A percentile compares a stretch with the other conserved stretches of the same genome.
Evolutionary conservation across 2,113 vertebrate species (phyloP).

Genomic region (Carassius auratus): DNA sequence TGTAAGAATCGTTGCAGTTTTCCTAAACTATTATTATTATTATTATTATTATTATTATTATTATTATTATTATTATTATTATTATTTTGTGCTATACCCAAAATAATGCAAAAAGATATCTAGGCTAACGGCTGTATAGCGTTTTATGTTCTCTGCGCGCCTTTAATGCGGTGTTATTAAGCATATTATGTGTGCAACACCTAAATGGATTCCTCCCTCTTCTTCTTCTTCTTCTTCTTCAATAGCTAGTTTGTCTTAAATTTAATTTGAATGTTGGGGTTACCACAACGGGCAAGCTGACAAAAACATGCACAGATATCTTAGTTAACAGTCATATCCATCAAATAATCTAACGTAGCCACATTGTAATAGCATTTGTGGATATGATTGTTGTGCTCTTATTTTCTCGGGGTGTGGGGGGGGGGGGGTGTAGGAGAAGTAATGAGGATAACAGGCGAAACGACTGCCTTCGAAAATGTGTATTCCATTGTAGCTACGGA

Average conservation of each 20-base stretch:
- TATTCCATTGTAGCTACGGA: constrained; percentile 49
- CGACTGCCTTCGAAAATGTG: constrained; percentile 37
- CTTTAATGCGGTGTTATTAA: neutral
- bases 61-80: no score
- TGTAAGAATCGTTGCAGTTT: no score
- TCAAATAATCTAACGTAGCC: constrained; percentile 7
- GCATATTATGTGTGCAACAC: neutral
- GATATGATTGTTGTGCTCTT: constrained; percentile 22
- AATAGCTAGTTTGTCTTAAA: neutral
- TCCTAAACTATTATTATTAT: no score
- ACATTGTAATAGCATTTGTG: constrained; percentile 11
- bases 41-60: no score
- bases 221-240: neutral
- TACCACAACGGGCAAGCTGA: neutral
- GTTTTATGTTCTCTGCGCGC: neutral
- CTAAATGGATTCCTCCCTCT: neutral
- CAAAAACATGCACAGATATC: neutral
- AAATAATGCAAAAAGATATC: neutral
- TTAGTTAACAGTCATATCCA: constrained; percentile 9
- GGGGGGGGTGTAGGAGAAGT: no score
- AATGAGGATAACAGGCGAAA: constrained; percentile 47
- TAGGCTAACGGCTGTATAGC: neutral
- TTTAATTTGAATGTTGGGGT: neutral
- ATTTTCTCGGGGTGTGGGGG: neutral
- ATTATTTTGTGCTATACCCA: neutral